A percentile compares a stretch with the other conserved stretches of the same genome.
phyloP scores from a whole-genome alignment of 1,140 invertebrate species.

The Tetranychus urticae region DNA sequence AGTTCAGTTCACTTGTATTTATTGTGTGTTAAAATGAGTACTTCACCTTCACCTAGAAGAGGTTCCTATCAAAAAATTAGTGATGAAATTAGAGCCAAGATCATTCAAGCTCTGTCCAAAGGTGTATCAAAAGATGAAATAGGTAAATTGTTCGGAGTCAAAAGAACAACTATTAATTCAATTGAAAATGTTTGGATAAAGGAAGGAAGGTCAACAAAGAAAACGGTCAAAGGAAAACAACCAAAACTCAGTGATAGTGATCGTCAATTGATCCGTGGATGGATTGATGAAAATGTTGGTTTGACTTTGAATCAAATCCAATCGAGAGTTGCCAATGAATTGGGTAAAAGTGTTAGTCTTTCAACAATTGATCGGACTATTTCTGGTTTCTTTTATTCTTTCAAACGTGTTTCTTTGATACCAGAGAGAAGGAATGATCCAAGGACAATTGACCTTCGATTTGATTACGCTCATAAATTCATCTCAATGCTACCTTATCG shows the following conservation, averaged over 20 bases:
- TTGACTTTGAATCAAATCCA: neutral
- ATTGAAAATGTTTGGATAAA: neutral
- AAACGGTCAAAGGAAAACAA: neutral
- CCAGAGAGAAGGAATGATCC: neutral
- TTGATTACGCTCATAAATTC: neutral
- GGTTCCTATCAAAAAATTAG: neutral
- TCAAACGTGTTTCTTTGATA: neutral
- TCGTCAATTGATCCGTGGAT: neutral
- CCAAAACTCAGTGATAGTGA: neutral
- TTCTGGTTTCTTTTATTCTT: neutral
- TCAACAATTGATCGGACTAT: neutral
- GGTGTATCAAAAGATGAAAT: neutral
- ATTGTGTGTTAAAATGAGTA: too few relatives aligned
- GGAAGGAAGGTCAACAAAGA: neutral
- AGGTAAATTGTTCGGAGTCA: neutral
- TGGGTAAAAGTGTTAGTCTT: neutral
- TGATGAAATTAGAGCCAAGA: neutral
- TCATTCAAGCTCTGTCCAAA: neutral
- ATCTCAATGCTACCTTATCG: neutral
- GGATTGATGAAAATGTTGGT: neutral
- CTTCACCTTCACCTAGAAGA: neutral
- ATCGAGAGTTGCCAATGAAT: neutral
- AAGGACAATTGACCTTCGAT: neutral
- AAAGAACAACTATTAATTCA: neutral
- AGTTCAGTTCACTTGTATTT: too few relatives aligned